A percentile compares a stretch with the other conserved stretches of the same genome.
Evolutionary conservation across 2,888 invertebrate species (phyloP).

Genomic region (Drosophila quinaria): DNA sequence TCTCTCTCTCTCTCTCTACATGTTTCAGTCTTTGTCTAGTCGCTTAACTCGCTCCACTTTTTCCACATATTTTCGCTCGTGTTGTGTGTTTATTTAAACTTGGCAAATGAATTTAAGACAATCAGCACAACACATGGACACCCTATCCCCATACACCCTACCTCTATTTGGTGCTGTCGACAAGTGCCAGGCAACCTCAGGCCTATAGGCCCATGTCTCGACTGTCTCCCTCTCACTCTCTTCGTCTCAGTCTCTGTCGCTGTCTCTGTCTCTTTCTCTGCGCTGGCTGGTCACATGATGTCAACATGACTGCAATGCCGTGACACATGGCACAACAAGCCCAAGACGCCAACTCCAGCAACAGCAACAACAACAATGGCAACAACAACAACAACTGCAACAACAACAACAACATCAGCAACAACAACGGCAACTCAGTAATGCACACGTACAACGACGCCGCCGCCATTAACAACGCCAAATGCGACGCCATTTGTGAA

Average conservation of each 20-base stretch:
- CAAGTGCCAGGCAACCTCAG: conserved; percentile 64
- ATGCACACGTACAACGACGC: conserved; percentile 60
- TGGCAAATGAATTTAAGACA: conserved; percentile 84
- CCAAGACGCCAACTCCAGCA: conserved; percentile 60
- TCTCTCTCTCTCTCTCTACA: neutral
- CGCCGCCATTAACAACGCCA: conserved; percentile 80
- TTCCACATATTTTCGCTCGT: conserved; percentile 70
- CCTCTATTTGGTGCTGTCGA: conserved; percentile 46
- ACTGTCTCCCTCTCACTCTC: conserved; percentile 1
- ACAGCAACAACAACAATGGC: conserved; percentile 4
- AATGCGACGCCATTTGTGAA: conserved; percentile 81
- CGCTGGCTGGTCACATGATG: conserved; percentile 67
- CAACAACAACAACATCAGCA: conserved; percentile 8
- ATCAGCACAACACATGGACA: conserved; percentile 79
- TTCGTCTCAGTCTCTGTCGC: neutral
- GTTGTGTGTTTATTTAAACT: conserved; percentile 79
- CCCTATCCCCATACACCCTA: conserved; percentile 12
- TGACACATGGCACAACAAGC: conserved; percentile 82
- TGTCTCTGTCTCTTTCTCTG: conserved; percentile 16
- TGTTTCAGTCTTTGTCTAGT: conserved; percentile 61
- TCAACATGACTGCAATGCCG: conserved; percentile 80
- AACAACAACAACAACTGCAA: conserved; percentile 15
- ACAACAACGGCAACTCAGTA: conserved; percentile 42
- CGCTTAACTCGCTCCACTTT: conserved; percentile 77
- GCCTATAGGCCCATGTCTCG: conserved; percentile 51